Evolutionary conservation across 30 jellyfish, hydroid and myxozoan species (phyloP).

Genomic region (Pelagia noctiluca): DNA sequence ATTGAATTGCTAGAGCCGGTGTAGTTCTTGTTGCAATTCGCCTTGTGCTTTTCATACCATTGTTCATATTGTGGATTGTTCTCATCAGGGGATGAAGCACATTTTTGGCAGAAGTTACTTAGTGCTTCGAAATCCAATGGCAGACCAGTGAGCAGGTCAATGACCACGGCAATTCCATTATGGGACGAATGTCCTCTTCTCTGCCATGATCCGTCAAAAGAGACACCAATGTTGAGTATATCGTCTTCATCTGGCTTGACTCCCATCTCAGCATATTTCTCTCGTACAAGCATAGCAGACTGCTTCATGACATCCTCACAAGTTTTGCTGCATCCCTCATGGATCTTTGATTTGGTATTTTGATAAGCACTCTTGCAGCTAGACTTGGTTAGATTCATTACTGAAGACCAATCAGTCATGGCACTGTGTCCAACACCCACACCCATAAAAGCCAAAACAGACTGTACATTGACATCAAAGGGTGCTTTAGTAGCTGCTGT

Average conservation of each 20-base stretch:
- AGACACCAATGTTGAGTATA: too few species aligned
- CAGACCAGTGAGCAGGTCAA: too few species aligned
- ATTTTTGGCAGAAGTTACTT: too few species aligned
- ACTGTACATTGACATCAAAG: conserved; percentile 18
- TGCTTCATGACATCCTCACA: neutral
- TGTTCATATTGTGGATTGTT: too few species aligned
- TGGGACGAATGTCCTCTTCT: too few species aligned
- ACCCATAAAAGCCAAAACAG: conserved; percentile 41
- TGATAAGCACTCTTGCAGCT: conserved; percentile 6
- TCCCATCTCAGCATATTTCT: neutral
- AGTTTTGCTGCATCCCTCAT: neutral
- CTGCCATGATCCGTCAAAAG: too few species aligned
- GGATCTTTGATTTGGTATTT: neutral
- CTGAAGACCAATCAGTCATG: conserved; percentile 31
- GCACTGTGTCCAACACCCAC: conserved; percentile 46
- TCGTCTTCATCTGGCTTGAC: neutral
- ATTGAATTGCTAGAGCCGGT: too few species aligned
- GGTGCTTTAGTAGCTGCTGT: conserved; percentile 4
- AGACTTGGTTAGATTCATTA: conserved; percentile 16
- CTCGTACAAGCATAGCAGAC: neutral
- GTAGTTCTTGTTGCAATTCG: too few species aligned
- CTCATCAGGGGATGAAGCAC: too few species aligned
- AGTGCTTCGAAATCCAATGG: too few species aligned
- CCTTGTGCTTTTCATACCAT: too few species aligned
- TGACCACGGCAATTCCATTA: too few species aligned